Base-by-base conservation (phyloP, 2,797 vertebrate species). In the Aeoliscus strigatus region DNA sequence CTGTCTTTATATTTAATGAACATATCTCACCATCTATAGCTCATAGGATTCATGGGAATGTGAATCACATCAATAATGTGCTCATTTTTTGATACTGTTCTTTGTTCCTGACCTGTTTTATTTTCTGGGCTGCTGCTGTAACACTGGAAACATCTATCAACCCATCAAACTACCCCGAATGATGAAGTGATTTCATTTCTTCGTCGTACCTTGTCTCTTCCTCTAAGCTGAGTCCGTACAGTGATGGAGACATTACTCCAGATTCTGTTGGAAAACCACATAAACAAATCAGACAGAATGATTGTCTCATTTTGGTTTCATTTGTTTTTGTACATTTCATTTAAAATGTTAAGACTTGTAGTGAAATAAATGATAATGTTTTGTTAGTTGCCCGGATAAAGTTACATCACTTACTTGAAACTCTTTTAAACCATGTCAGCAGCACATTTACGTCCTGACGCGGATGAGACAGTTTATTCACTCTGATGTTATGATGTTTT, bases 121-220 rank as follows among this genome's bases (percentile, higher is more conserved):
- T n/a, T n/a, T n/a, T n/a, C n/a, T n/a, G n/a, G n/a, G n/a, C n/a
- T n/a, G n/a, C n/a, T n/a, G 18, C 9, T 11, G 8, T 8, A 6
- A 6, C 18, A 21, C 18, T 8, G 4, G 10, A 9, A 21, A 6
- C 3, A 21, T 21, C 6, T 6, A 21, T 6, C 3, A 21, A 6
- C 6, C 18, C 18, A 21, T n/a, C n/a, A n/a, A n/a, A n/a, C n/a
- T n/a, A n/a, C n/a, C n/a, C n/a, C n/a, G n/a, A n/a, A n/a, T n/a
- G n/a, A n/a, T n/a, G n/a, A n/a, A n/a, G n/a, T n/a, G n/a, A n/a
- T n/a, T n/a, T n/a, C n/a, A 30, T 17, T 12, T 1, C 3, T 1
- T 36, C 9, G n/a, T 9, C 9, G 75, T 79, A 86, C 85, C 80
- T 79, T 25, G 60, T 51, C 56, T 82, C 66, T 3, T 83, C 75